Conservation (phyloP, 2,113 vertebrate species). For the Speoplatyrhinus poulsoni region DNA sequence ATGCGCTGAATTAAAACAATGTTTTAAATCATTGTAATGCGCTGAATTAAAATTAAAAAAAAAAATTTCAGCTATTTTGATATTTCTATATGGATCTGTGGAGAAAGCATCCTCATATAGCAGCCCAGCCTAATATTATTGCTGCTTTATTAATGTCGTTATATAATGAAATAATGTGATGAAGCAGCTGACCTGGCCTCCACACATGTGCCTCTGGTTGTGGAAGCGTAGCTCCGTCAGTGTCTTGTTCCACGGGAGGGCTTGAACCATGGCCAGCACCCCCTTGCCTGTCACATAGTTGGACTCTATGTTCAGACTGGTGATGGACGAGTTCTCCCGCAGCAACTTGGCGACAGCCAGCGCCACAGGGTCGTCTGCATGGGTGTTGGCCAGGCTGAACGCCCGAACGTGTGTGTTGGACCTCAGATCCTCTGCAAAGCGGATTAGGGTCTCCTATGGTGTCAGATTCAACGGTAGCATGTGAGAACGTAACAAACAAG, state of each 20-base stretch:
- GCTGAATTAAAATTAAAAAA: too few relatives aligned
- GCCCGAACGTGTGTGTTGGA: conserved; percentile 85
- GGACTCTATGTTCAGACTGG: conserved; percentile 91
- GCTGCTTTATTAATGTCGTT: too few relatives aligned
- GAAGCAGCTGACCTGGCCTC: conserved; percentile 74
- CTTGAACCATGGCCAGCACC: conserved; percentile 88
- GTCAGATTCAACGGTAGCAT: background rate
- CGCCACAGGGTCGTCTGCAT: conserved; percentile 86
- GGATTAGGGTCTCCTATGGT: conserved; percentile 81
- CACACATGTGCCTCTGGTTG: conserved; percentile 97
- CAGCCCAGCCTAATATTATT: too few relatives aligned
- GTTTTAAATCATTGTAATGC: too few relatives aligned
- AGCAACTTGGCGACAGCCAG: conserved; percentile 88
- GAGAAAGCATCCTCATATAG: too few relatives aligned
- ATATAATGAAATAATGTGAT: too few relatives aligned
- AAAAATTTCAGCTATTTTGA: too few relatives aligned
- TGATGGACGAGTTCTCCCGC: conserved; percentile 84
- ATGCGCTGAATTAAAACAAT: too few relatives aligned
- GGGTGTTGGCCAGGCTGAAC: conserved; percentile 92
- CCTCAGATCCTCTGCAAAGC: conserved; percentile 87
- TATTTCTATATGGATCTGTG: too few relatives aligned
- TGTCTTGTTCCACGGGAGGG: conserved; percentile 83
- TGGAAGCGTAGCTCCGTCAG: conserved; percentile 95
- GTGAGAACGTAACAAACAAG: too few relatives aligned
- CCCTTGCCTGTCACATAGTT: conserved; percentile 95